These are phyloP conservation scores for Aratinga solstitialis DNA, from an alignment of 2,797 vertebrate genomes.

Conservation along the genomic window DNA sequence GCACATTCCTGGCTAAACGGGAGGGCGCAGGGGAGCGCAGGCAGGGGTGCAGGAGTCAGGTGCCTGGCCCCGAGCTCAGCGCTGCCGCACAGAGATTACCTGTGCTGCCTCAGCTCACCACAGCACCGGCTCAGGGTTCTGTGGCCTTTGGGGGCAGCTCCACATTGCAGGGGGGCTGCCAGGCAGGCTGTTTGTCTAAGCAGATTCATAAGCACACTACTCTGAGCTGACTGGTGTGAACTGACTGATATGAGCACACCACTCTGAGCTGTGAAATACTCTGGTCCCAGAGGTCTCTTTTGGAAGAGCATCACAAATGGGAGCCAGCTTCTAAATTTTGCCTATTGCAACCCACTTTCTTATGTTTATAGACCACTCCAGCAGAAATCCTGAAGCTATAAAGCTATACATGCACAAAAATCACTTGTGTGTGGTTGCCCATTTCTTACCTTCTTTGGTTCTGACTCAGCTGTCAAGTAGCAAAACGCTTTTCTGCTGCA, in stretches of 20 bases:
- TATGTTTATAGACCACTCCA: background rate
- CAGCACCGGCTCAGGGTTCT: accelerated
- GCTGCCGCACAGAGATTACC: accelerated
- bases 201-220: background rate
- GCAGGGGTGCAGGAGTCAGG: background rate
- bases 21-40: accelerated
- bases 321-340: background rate
- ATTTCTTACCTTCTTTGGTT: slow-evolving; percentile 10
- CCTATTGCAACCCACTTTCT: background rate
- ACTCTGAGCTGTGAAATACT: background rate
- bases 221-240: background rate
- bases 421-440: background rate
- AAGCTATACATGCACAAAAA: background rate
- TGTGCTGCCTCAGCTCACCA: background rate
- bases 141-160: background rate
- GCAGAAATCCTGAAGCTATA: background rate
- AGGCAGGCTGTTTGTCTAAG: background rate
- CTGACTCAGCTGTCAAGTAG: background rate
- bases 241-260: background rate
- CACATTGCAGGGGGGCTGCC: accelerated
- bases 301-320: accelerated
- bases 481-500: accelerated
- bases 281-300: background rate
- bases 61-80: accelerated
- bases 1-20: background rate